These are phyloP conservation scores for Galerucella calmariensis DNA, from an alignment of 2,888 invertebrate genomes.

Conservation along the genomic window DNA sequence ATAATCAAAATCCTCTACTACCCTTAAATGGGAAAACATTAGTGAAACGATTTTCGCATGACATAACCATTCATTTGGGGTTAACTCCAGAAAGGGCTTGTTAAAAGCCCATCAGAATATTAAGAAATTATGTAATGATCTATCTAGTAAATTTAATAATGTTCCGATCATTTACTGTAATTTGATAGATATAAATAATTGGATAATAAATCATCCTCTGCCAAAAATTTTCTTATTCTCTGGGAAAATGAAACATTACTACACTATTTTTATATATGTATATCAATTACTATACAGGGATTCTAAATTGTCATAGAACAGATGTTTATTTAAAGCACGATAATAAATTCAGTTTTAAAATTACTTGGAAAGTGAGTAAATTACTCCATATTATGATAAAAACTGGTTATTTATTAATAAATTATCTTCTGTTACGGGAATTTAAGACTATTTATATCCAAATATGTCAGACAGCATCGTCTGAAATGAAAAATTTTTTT, in stretches of 20 bases:
- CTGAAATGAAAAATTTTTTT: too few species aligned
- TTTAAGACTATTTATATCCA: too few species aligned
- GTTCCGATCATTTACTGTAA: conserved; percentile 46
- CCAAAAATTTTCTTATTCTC: conserved; percentile 15
- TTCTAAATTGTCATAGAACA: too few species aligned
- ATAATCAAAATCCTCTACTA: conserved; percentile 11
- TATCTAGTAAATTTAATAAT: conserved; percentile 49
- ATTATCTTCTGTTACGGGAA: too few species aligned
- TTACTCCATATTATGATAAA: too few species aligned
- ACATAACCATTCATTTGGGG: conserved; percentile 39
- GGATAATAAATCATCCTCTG: conserved; percentile 45
- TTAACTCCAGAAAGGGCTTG: conserved; percentile 34
- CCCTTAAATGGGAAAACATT: conserved; percentile 29
- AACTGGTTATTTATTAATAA: too few species aligned
- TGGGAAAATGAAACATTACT: neutral
- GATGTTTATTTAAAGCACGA: too few species aligned
- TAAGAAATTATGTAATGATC: conserved; percentile 48
- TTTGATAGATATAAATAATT: conserved; percentile 45
- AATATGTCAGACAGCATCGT: too few species aligned
- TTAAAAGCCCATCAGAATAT: conserved; percentile 42
- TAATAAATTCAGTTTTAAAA: too few species aligned
- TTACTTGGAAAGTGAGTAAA: too few species aligned
- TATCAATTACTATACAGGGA: neutral
- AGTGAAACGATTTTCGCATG: conserved; percentile 36
- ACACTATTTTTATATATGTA: neutral